Base-by-base conservation (phyloP, 2,113 vertebrate genomes). In the Nettapus auritus region DNA sequence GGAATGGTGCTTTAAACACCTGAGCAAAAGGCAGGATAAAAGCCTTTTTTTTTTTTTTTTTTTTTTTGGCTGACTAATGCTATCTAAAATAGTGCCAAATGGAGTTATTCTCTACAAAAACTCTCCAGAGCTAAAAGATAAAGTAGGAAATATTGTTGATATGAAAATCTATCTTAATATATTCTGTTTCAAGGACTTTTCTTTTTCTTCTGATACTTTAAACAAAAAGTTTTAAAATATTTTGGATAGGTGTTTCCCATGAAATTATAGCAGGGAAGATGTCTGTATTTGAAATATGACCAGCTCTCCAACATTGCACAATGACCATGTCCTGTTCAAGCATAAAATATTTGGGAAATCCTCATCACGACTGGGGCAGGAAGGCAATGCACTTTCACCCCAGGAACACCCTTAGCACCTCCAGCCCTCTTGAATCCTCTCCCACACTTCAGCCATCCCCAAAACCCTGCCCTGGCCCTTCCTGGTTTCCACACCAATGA, bases 251-350 rank as follows among this genome's bases (percentile, higher is more conserved):
- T n/a, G 13, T 33, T n/a, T 48, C 66, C 42, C 33, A 48, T 17
- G 44, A 48, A 29, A 46, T 44, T 13, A 29, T 52, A 77, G 9
- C 33, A 31, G 52, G 42, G 31, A 33, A 46, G 33, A 68, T 29
- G 29, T 68, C 44, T 2, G 2, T 17, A 6, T 57, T 79, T 52
- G 48, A 82, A 79, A 71, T 4, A 5, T 34, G 5, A 28, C 80
- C 34, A 40, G 23, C 34, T 62, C 69, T 29, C 48, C 62, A 50
- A 4, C 0, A 0, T 25, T 55, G 17, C 52, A n/a, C 11, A 23
- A 16, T 13, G 69, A 70, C 17, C 33, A 3, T 19, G 57, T 40
- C 34, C 74, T 4, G 0, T 36, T 88, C 13, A 60, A 52, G 21
- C 4, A n/a, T 18, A 38, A 74, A 77, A 14, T 18, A 5, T 1